Base-by-base conservation (phyloP, 2,888 invertebrate genomes). In the Gonocerus acuteangulatus region DNA sequence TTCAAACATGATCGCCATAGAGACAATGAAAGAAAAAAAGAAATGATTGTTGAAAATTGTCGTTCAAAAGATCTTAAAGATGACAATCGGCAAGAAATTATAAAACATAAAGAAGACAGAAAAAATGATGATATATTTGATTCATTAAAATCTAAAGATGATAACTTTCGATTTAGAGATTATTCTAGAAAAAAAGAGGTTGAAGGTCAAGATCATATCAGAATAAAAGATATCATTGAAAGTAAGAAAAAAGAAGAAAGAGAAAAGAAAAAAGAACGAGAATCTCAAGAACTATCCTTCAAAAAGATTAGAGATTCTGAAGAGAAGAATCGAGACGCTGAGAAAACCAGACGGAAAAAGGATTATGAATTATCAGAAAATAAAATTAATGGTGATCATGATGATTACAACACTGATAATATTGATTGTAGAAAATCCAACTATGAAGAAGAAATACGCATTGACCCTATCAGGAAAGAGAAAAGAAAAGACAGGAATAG, bases 401-500 rank as follows among this genome's bases (percentile, higher is more conserved):
- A 65, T 62, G 65, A 67, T 45, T 65, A 67, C 66, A 42, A 68
- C 60, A 22, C 73, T 70, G 67, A 67, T 64, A 27, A 73, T 72
- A 6, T 66, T 63, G 56, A 64, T 13, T 65, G 68, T 34, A 76
- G 76, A 71, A 69, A 69, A 60, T 76, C 76, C 71, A 68, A 69
- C 15, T 72, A 71, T 57, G 78, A 67, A 18, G 67, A 77, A 68
- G 78, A 78, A 69, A 77, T 75, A 69, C 74, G 78, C 66, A 78
- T 77, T 68, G 77, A 79, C 70, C 78, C 78, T 44, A 62, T 67
- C 66, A 75, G 56, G 71, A 65, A 67, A 68, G 47, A 70, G 23
- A 81, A 81, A 72, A 74, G 81, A 44, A 82, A 82, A 73, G 83
- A 83, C 70, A 77, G 82, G 47, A 39, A 39, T 15, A 83, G 80